Evolutionary conservation across 2,797 vertebrate species (phyloP).

Genomic region (Sus cebifrons): DNA sequence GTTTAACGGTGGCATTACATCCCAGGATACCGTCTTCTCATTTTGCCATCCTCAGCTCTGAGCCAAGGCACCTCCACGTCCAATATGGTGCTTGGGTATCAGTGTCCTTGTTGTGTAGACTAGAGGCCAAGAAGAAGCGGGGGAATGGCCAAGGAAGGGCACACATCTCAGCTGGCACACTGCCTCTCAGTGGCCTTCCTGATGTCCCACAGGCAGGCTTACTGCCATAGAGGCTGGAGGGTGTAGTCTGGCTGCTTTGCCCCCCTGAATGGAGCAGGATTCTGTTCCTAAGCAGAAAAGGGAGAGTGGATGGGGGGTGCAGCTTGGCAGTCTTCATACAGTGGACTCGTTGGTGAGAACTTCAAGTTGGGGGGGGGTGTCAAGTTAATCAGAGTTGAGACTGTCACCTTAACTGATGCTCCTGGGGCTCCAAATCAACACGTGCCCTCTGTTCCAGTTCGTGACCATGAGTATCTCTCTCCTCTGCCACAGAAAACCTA

Average conservation of each 20-base stretch:
- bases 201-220: accelerated
- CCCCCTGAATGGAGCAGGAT: background rate
- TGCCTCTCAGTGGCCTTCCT: background rate
- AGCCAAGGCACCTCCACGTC: accelerated
- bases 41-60: background rate
- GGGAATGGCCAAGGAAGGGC: too few relatives aligned
- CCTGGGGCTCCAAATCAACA: background rate
- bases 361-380: accelerated
- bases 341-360: background rate
- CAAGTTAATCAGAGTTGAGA: background rate
- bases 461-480: background rate
- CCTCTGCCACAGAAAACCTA: background rate
- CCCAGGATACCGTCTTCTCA: background rate
- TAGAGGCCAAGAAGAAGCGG: background rate
- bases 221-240: background rate
- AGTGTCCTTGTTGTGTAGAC: background rate
- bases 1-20: accelerated
- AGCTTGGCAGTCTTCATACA: background rate
- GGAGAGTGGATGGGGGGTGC: background rate
- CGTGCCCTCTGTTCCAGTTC: background rate
- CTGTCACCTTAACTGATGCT: accelerated
- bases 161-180: accelerated
- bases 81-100: accelerated
- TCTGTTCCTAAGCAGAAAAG: background rate
- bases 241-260: too few relatives aligned